Base-by-base conservation (phyloP, 2,797 vertebrate species). In the Stomatorhinus walkeri region DNA sequence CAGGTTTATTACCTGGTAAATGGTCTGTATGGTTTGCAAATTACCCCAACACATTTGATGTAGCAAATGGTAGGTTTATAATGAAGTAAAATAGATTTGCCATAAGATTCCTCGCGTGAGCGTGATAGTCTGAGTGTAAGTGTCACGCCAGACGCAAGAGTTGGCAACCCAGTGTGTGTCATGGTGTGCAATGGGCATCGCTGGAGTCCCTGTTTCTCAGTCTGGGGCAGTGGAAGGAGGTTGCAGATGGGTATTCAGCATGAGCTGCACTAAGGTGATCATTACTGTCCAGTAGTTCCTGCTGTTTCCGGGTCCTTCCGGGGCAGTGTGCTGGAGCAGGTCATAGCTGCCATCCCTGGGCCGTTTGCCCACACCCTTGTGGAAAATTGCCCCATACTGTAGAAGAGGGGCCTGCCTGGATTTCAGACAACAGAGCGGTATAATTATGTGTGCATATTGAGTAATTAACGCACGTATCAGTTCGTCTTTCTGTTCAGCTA, bases 371-470 rank as follows among this genome's bases (percentile, higher is more conserved):
- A 85, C 48, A 40, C 19, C 9, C 32, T n/a, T 52, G 87, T 87
- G 56, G 83, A 83, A 48, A 85, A 88, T 79, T 88, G 51, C 56
- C 43, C 89, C 48, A 84, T 76, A 79, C 56, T 51, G 51, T 8
- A 24, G 89, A 81, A 19, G 68, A 40, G 36, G 85, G 48, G 83
- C 90, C 90, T 64, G 72, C 90, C 89, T 90, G 61, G 16, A 89
- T 90, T 88, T 86, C 86, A 64, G 84, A 85, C 88, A 72, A 54
- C 12, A 90, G 89, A 87, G 85, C 10, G 14, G 51, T 43, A 43
- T 85, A 52, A 52, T 52, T 28, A 85, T n/a, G 28, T 87, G 32
- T 59, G 85, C 49, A 87, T 19, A n/a, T 16, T 56, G 52, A 61
- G 51, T 59, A 56, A 19, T 40, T 56, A 56, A 87, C 9, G 2